phyloP scores from a whole-genome alignment of 1,140 invertebrate species.

The Dreissena polymorpha region DNA sequence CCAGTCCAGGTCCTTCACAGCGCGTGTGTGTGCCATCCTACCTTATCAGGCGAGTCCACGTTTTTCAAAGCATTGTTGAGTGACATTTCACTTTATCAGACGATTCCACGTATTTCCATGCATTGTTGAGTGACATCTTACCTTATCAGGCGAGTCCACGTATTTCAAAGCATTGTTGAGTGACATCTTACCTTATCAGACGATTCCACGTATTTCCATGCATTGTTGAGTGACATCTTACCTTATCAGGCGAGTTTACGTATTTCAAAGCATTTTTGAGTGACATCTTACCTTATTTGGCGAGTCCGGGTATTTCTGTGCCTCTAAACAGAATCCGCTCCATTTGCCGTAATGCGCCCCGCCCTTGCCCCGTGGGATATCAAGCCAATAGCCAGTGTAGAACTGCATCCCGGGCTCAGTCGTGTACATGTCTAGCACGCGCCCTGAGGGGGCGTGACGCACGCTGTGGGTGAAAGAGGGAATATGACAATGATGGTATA shows the following conservation, averaged over 20 bases:
- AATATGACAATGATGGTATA: background rate
- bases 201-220: constrained; percentile 95
- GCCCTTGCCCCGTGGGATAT: constrained; percentile 85
- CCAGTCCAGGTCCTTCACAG: constrained; percentile 92
- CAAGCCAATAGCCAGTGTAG: constrained; percentile 90
- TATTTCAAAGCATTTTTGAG: constrained; percentile 83
- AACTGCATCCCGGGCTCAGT: constrained; percentile 95
- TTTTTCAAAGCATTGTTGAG: constrained; percentile 83
- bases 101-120: constrained; percentile 95
- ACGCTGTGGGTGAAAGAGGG: background rate
- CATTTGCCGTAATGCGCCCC: constrained; percentile 87
- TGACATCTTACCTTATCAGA: constrained; percentile 87
- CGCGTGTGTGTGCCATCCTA: constrained; percentile 75
- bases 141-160: constrained; percentile 93
- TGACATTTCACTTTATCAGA: constrained; percentile 87
- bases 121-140: constrained; percentile 80
- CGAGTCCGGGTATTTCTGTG: constrained; percentile 95
- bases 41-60: constrained; percentile 93
- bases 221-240: constrained; percentile 80
- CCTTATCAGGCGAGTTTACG: constrained; percentile 93
- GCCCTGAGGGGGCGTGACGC: constrained; percentile 82
- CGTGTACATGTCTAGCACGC: constrained; percentile 88
- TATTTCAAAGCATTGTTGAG: constrained; percentile 83
- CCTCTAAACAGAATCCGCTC: constrained; percentile 93
- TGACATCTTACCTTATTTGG: constrained; percentile 87